Evolutionary conservation across 2,113 vertebrate genomes (phyloP), one percentile per base, ranked within the genome.

Genomic region (Bujurquina vittata): DNA sequence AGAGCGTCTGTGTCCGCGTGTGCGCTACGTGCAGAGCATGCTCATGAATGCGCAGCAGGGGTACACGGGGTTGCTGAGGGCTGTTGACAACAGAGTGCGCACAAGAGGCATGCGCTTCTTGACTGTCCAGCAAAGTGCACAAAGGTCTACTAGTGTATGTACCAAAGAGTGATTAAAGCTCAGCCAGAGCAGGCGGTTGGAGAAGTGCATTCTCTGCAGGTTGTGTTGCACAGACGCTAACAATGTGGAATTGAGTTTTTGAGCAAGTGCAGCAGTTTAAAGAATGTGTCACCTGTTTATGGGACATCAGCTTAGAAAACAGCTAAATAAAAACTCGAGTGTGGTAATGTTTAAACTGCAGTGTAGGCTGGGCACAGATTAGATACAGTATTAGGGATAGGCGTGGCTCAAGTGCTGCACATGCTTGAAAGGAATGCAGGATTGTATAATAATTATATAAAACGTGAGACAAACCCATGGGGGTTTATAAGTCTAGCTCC

Each of bases 1-100:
- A 29, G 10, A 84, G 63, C 1, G 46, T 29, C 10, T 54, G 46
- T 54, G 5, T 54, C 17, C 1, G 11, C 54, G 52, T 54, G 65
- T 77, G 65, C 58, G 56, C 20, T 81, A 72, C 59, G 74, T 79
- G 85, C 10, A 26, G 11, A 26, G 2, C 26, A n/a, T 73, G 58
- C 62, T 79, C 58, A 60, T 35, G 0, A 0, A 22, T 4, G 18
- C 14, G 40, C 17, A 6, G 65, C 52, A n/a, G 35, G 4, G 1
- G 6, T 20, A 69, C 65, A 49, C 7, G 1, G 3, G 3, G 22
- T 37, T 89, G 83, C 84, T 89, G 11, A 1, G 2, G 3, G 22
- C 46, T 89, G 83, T 85, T 89, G 80, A 89, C 87, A 82, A 76
- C 55, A 81, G 67, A 91, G 46, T 52, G 46, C 5, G 15, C 46